Conservation (phyloP, 64 coral and sea anemone genomes). For the Actinia tenebrosa region DNA sequence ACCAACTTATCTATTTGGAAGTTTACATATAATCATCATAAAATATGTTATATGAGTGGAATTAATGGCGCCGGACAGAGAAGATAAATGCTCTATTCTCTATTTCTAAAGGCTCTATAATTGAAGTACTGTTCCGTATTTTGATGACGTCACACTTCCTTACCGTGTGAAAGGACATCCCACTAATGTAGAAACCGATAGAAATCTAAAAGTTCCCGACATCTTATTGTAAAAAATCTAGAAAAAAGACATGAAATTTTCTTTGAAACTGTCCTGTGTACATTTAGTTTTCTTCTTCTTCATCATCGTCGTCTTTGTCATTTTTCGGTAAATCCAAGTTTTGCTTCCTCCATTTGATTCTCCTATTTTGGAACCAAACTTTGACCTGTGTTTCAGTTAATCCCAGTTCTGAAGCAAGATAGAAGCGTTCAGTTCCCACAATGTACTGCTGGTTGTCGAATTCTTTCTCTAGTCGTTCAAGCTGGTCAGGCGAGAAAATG, state of each 20-base stretch:
- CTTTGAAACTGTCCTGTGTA: neutral
- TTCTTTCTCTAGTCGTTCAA: conserved; percentile 56
- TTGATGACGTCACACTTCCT: too few relatives aligned
- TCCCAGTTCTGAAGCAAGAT: conserved; percentile 46
- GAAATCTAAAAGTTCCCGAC: too few relatives aligned
- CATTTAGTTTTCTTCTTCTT: conserved; percentile 13
- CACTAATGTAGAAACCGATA: too few relatives aligned
- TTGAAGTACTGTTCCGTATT: too few relatives aligned
- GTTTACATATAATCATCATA: too few relatives aligned
- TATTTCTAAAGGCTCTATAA: too few relatives aligned
- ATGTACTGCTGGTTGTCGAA: conserved; percentile 61
- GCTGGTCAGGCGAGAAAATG: conserved; percentile 50
- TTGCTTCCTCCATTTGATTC: conserved; percentile 60
- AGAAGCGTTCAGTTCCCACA: conserved; percentile 47
- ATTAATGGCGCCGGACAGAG: too few relatives aligned
- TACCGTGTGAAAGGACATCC: too few relatives aligned
- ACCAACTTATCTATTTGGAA: too few relatives aligned
- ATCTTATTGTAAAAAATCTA: neutral
- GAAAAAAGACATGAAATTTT: neutral
- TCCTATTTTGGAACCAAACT: conserved; percentile 61
- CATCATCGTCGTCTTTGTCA: neutral
- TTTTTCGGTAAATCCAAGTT: neutral
- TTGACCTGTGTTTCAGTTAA: conserved; percentile 65
- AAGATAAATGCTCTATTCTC: too few relatives aligned
- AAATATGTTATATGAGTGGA: too few relatives aligned